phyloP scores from a whole-genome alignment of 2,797 vertebrate genomes.

The Pangasius macronema region DNA sequence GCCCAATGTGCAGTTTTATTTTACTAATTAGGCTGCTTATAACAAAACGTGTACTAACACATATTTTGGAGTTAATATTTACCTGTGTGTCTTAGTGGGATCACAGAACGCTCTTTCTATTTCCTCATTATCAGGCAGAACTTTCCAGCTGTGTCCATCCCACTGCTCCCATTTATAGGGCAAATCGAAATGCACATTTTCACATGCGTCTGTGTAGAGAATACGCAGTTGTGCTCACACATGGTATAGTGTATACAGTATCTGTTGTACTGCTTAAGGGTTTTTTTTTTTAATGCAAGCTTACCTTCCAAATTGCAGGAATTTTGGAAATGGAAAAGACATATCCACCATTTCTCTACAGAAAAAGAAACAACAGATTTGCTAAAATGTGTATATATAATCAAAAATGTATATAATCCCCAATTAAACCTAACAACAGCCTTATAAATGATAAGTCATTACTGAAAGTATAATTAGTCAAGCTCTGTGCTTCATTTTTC shows the following conservation, averaged over 20 bases:
- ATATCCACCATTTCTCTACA: slow-evolving; percentile 59
- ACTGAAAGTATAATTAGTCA: neutral
- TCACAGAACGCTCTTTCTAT: slow-evolving; percentile 58
- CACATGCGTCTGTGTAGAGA: neutral
- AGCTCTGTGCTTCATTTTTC: neutral
- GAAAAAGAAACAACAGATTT: neutral
- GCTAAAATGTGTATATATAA: neutral
- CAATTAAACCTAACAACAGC: neutral
- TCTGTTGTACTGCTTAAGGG: neutral
- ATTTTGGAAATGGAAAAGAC: slow-evolving; percentile 50
- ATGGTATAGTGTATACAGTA: slow-evolving; percentile 1
- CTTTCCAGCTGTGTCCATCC: slow-evolving; percentile 30
- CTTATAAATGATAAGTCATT: neutral
- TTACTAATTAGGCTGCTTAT: too few relatives aligned
- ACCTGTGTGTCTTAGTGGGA: slow-evolving; percentile 51
- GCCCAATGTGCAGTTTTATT: too few relatives aligned
- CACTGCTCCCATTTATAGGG: slow-evolving; percentile 60
- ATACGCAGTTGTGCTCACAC: neutral
- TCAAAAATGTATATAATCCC: neutral
- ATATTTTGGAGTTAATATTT: neutral
- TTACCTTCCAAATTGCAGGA: slow-evolving; percentile 54
- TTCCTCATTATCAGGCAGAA: slow-evolving; percentile 50
- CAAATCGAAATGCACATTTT: slow-evolving; percentile 52
- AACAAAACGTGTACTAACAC: too few relatives aligned
- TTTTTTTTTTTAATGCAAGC: neutral